phyloP scores from a whole-genome alignment of 2,113 vertebrate species.

The Aleadryas rufinucha region DNA sequence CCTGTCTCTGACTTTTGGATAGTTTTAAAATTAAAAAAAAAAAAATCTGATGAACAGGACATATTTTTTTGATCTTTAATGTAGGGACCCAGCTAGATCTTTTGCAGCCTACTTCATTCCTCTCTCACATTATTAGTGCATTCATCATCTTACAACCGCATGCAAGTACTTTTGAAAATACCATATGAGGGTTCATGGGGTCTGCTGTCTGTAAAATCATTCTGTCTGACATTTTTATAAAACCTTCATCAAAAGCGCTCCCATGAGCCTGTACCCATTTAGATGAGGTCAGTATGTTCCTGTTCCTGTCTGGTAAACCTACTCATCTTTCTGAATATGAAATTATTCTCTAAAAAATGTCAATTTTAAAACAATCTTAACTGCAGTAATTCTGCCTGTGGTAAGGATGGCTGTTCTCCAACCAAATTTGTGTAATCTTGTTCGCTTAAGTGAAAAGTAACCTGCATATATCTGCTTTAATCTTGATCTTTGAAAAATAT shows the following conservation, averaged over 20 bases:
- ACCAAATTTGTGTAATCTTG: constrained; percentile 12
- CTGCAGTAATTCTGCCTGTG: background rate
- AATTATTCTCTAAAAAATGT: constrained; percentile 40
- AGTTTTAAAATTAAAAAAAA: background rate
- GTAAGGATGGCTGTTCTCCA: background rate
- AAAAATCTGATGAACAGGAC: background rate
- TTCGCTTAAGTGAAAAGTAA: constrained; percentile 32
- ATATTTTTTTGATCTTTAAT: background rate
- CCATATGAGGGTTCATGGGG: background rate
- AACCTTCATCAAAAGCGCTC: constrained; percentile 37
- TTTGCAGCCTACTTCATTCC: background rate
- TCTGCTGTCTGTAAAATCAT: background rate
- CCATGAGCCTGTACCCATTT: background rate
- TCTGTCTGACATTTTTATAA: background rate
- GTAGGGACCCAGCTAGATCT: background rate
- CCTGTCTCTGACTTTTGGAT: background rate
- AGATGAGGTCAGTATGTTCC: constrained; percentile 1
- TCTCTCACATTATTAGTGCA: background rate
- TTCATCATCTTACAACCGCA: background rate
- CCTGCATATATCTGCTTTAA: background rate
- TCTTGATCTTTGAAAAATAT: constrained; percentile 17
- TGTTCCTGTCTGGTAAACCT: background rate
- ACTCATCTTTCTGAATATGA: constrained; percentile 8
- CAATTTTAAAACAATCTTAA: constrained; percentile 4
- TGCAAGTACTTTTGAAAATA: background rate